Conservation (phyloP, 2,797 vertebrate species). For the Eospalax fontanierii region DNA sequence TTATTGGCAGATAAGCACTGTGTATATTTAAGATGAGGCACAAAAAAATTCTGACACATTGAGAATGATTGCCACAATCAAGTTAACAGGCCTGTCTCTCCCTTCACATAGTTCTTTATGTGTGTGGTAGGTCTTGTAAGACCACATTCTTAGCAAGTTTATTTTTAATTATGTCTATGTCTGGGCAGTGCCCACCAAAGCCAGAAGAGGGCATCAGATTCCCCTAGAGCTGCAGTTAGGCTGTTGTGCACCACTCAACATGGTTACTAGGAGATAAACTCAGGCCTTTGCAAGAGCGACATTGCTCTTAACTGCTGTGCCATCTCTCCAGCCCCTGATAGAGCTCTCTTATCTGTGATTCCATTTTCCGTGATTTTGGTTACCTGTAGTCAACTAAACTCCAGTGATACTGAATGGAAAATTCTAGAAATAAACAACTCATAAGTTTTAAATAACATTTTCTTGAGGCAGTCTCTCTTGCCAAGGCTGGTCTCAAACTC, state of each 20-base stretch:
- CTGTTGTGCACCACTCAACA: not conserved
- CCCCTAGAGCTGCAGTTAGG: not conserved
- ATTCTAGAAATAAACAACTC: slow-evolving; percentile 3
- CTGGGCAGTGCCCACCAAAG: not conserved
- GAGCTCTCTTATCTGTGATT: no score
- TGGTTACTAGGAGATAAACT: not conserved
- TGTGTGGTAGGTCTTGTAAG: not conserved
- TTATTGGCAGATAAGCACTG: not conserved
- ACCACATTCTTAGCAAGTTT: not conserved
- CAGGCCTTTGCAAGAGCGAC: not conserved
- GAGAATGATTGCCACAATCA: not conserved
- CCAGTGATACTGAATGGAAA: slow-evolving; percentile 20
- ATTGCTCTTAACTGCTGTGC: not conserved
- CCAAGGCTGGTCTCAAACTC: not conserved
- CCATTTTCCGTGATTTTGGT: not conserved
- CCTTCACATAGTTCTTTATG: not conserved
- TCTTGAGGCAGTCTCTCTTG: not conserved
- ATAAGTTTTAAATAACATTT: not conserved
- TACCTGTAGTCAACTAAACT: not conserved
- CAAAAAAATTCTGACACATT: not conserved
- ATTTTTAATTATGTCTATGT: not conserved
- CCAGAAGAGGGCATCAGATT: not conserved
- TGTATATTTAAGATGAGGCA: not conserved
- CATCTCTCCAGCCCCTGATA: not conserved
- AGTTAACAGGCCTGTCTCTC: not conserved